Evolutionary conservation across 2,888 invertebrate species (phyloP).

Genomic region (Chydorus sphaericus): DNA sequence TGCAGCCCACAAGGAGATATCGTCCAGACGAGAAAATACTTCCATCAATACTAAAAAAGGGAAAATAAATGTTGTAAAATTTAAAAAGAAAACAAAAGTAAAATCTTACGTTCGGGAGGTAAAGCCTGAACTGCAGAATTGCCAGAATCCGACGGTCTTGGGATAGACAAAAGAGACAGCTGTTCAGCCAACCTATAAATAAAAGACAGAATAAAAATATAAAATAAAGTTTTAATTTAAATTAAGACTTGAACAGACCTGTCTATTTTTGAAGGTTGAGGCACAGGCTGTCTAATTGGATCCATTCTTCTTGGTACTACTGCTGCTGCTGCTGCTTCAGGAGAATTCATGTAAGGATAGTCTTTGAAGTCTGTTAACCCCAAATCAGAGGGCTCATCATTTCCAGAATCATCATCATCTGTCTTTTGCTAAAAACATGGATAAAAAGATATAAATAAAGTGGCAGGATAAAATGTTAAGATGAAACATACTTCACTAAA

Average conservation of each 20-base stretch:
- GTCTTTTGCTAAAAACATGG: conserved; percentile 41
- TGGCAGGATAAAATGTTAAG: background rate
- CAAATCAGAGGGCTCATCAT: conserved; percentile 74
- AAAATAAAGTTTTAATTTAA: background rate
- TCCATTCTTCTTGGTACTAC: conserved; percentile 18
- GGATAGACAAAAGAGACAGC: conserved; percentile 33
- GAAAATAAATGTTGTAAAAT: conserved; percentile 13
- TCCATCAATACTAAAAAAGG: conserved; percentile 54
- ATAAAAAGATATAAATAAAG: conserved; percentile 7
- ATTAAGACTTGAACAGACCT: background rate
- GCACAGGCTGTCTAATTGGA: background rate
- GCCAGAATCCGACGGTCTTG: background rate
- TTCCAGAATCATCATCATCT: conserved; percentile 85
- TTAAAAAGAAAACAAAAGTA: background rate
- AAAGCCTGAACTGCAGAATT: conserved; percentile 26
- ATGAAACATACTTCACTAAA: conserved; percentile 12
- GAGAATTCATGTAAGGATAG: conserved; percentile 36
- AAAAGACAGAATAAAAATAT: background rate
- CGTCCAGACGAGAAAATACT: conserved; percentile 79
- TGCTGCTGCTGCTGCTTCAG: conserved; percentile 22
- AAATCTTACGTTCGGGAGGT: conserved; percentile 48
- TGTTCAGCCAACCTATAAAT: conserved; percentile 42
- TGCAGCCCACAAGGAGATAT: conserved; percentile 77
- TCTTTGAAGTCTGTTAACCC: conserved; percentile 24
- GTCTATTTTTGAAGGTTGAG: background rate